Base-by-base conservation (phyloP, 1,140 invertebrate genomes). In the Aphelinus atriplicis region DNA sequence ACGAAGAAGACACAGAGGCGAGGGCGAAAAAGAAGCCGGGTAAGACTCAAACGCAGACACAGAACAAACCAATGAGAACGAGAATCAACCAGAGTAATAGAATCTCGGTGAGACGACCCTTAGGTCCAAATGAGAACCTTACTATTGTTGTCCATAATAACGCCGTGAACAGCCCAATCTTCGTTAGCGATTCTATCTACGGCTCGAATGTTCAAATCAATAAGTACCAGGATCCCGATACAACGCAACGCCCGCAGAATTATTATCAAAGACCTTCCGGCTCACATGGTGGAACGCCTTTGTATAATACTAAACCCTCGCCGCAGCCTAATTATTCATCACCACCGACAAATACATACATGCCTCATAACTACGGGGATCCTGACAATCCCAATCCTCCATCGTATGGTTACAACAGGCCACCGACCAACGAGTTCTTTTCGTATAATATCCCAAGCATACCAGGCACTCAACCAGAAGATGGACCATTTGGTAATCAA, bases 131-230 rank as follows among this genome's bases (percentile, higher is more conserved):
- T 0, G 84, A 88, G 7, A 86, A 85, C 50, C 5, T 87, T 0
- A 86, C 84, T 0, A 87, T 87, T 42, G 73, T 83, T 2, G 83
- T 88, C 0, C 82, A 88, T 6, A 88, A 88, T 42, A 81, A 86
- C 51, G 86, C 85, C 0, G 80, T 87, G 0, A 86, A 87, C 47
- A 78, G 86, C 0, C 86, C 86, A 0, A 80, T 88, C 1, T 81
- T 85, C 58, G 76, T 87, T 0, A 84, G 80, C 45, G 85, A 86
- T 9, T 81, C 83, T 1, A 80, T 86, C 7, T 81, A 80, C 47
- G 80, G 77, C n/a, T 85, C 84, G 1, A 78, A 75, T 43, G 48
- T 81, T 6, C 42, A 78, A 2, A 58, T 79, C 47, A 80, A 79
- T 48, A 77, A 79, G n/a, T 50, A 51, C 55, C 56, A 45, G 61